Percentiles rank a stretch among this genome's conserved stretches.
These are phyloP conservation scores for Orbicella faveolata DNA, from an alignment of 64 coral and sea anemone species.

Conservation along the genomic window DNA sequence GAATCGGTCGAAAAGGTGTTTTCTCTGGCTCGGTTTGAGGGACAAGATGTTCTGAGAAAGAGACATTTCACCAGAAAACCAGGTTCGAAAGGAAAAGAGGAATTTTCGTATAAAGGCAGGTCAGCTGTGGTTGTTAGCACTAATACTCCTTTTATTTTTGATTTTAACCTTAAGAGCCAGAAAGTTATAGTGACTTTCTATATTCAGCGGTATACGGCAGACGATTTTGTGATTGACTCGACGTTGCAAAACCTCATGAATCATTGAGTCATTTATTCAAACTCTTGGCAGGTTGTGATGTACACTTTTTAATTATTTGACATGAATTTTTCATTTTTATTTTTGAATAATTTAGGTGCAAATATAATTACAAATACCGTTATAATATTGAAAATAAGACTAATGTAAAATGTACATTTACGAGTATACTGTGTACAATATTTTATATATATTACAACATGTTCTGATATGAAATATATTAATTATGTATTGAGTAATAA, in stretches of 20 bases:
- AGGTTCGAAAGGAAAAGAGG: not conserved
- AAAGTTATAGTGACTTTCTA: no score
- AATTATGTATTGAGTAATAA: no score
- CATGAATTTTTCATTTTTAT: not conserved
- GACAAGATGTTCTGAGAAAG: not conserved
- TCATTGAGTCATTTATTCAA: not conserved
- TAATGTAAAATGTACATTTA: no score
- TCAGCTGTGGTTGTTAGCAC: slow-evolving; percentile 9
- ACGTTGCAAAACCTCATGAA: slow-evolving; percentile 33
- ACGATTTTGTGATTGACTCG: slow-evolving; percentile 28
- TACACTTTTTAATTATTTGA: not conserved
- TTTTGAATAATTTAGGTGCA: not conserved
- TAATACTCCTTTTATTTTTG: slow-evolving; percentile 9
- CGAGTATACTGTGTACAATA: no score
- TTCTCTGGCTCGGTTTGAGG: slow-evolving; percentile 23
- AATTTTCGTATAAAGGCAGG: not conserved
- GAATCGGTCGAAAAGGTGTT: slow-evolving; percentile 25
- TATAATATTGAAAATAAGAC: no score
- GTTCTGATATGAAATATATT: no score
- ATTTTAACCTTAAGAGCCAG: no score
- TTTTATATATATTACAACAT: no score
- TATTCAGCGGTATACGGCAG: not conserved
- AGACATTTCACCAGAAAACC: no score
- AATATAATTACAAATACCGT: no score
- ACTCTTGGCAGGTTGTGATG: not conserved